Evolutionary conservation across 2,113 vertebrate species (phyloP).

Genomic region (Amblyornis subalaris): DNA sequence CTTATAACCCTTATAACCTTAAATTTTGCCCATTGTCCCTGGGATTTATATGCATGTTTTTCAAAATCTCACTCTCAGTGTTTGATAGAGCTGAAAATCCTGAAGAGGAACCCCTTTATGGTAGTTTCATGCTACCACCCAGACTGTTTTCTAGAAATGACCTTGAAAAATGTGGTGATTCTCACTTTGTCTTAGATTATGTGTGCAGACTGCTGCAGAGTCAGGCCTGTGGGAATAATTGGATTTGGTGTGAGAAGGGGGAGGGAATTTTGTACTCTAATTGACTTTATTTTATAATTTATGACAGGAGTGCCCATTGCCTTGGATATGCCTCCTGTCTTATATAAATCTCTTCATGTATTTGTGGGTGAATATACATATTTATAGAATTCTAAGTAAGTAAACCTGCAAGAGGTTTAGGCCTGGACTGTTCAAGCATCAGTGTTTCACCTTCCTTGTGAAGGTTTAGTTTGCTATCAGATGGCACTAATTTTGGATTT

Average conservation of each 20-base stretch:
- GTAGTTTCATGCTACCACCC: neutral
- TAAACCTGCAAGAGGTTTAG: neutral
- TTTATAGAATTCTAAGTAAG: conserved; percentile 7
- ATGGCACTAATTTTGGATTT: neutral
- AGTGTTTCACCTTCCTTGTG: neutral
- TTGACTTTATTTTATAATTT: conserved; percentile 59
- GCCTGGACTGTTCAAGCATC: neutral
- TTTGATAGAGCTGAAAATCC: neutral
- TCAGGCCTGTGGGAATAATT: neutral
- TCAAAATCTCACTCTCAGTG: neutral
- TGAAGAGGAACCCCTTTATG: neutral
- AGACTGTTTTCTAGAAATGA: neutral
- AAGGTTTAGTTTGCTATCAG: neutral
- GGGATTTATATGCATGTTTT: neutral
- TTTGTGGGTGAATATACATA: conserved; percentile 21
- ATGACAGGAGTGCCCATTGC: neutral
- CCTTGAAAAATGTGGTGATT: conserved; percentile 21
- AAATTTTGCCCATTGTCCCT: neutral
- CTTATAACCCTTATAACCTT: neutral
- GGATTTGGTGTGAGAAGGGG: conserved; percentile 30
- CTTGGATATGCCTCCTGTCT: neutral
- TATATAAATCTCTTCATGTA: neutral
- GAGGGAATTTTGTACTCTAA: conserved; percentile 36
- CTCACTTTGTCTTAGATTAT: neutral
- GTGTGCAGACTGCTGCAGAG: neutral